These are phyloP conservation scores for Parus major DNA, from an alignment of 2,113 vertebrate species.

Conservation along the genomic window DNA sequence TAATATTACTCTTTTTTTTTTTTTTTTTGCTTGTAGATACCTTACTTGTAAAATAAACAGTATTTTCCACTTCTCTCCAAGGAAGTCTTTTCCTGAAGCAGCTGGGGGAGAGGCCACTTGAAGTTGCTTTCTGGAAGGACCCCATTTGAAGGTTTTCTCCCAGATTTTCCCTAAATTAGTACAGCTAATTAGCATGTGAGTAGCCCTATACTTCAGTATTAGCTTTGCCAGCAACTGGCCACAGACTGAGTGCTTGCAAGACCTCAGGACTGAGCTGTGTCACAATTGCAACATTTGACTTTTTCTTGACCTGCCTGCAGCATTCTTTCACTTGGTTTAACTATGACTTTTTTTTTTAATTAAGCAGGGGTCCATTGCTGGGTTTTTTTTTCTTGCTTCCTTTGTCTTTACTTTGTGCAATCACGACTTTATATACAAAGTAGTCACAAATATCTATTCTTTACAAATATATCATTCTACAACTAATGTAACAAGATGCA, in stretches of 20 bases:
- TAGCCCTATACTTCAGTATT: neutral
- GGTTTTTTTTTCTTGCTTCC: neutral
- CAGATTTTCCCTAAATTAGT: too few relatives aligned
- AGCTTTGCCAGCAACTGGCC: neutral
- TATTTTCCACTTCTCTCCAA: too few relatives aligned
- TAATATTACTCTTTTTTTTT: too few relatives aligned
- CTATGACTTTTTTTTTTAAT: neutral
- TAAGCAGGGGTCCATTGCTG: neutral
- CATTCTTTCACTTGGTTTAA: neutral
- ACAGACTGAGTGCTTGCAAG: neutral
- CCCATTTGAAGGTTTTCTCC: too few relatives aligned
- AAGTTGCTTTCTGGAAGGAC: too few relatives aligned
- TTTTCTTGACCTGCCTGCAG: neutral
- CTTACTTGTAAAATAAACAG: too few relatives aligned
- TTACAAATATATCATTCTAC: neutral
- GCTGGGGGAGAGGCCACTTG: too few relatives aligned
- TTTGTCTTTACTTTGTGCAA: neutral
- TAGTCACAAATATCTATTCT: neutral
- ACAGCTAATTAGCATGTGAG: neutral
- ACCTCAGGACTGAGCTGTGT: neutral
- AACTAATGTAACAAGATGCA: rapidly evolving
- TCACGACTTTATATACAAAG: neutral
- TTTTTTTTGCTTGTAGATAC: too few relatives aligned
- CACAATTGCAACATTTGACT: neutral
- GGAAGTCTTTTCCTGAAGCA: too few relatives aligned